Evolutionary conservation across 2,113 vertebrate species (phyloP), one percentile per base, ranked within the genome.

Genomic region (Elephantulus edwardii): DNA sequence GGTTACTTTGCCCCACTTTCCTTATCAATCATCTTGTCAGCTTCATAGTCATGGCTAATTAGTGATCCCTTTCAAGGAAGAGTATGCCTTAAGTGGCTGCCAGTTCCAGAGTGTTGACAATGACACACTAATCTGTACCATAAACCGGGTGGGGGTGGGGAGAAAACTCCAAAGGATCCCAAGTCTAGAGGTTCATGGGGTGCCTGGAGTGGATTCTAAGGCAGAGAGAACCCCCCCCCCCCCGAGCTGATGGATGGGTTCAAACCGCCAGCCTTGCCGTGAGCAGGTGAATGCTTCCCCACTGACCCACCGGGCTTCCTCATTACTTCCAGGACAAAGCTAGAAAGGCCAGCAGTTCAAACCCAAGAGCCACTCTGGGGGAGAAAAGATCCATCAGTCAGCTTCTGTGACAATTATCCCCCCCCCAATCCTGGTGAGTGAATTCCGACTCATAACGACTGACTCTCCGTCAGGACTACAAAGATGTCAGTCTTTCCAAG

Each of bases 1-100:
- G 85, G 62, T 94, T 79, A 87, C 87, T 88, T 90, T 93, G 91
- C 89, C 58, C 80, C 91, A 95, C 92, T 97, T 96, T 92, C 95
- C 93, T 95, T 97, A 97, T 95, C 95, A 96, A 97, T 97, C 97
- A 97, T 95, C 92, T 91, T 96, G 96, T 96, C 96, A 95, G 88
- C 90, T 79, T 0, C 1, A 90, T 86, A 96, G 92, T 97, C 11
- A 1, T 66, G 78, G 94, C 94, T 95, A 95, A 98, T 97, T 97
- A 97, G 94, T 93, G 97, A 97, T 95, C 95, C 91, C 64, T 95
- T 94, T 96, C 96, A 97, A 97, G 96, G 92, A 97, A 97, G 96
- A 97, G 96, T 93, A 95, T 93, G 97, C 96, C 94, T 79, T 83
- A 88, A 96, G 96, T 88, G 79, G 84, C 89, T 96, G 93, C 90